A percentile compares a stretch with the other conserved stretches of the same genome.
These are phyloP conservation scores for Dascillus cervinus DNA, from an alignment of 2,888 invertebrate species.

Conservation along the genomic window DNA sequence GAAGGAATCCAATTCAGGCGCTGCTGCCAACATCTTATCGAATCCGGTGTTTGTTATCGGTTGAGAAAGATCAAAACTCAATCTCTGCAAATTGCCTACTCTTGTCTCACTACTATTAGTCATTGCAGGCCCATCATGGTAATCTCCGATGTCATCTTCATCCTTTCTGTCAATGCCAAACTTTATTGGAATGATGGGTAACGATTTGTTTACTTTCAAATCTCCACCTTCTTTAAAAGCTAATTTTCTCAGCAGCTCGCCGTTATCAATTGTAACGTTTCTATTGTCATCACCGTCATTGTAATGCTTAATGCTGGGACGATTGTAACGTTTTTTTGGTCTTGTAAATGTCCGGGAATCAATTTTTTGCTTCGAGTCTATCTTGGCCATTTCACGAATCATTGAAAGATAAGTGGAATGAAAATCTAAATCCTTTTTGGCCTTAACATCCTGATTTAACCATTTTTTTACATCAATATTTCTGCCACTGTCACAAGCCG, in stretches of 20 bases:
- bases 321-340: constrained; percentile 53
- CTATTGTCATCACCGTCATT: constrained; percentile 16
- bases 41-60: constrained; percentile 34
- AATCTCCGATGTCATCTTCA: not conserved
- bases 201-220: too few relatives aligned
- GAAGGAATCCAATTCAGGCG: constrained; percentile 46
- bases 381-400: constrained; percentile 9
- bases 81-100: constrained; percentile 17
- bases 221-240: too few relatives aligned
- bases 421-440: constrained; percentile 11
- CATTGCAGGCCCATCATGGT: not conserved
- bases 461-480: constrained; percentile 17
- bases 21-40: constrained; percentile 35
- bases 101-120: not conserved
- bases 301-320: constrained; percentile 53
- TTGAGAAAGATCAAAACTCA: constrained; percentile 37
- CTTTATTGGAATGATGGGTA: too few relatives aligned
- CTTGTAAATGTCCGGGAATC: constrained; percentile 64
- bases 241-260: not conserved
- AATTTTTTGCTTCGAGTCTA: constrained; percentile 47
- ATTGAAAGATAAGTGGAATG: constrained; percentile 10
- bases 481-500: constrained; percentile 8
- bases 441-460: constrained; percentile 20
- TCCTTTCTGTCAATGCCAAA: too few relatives aligned
- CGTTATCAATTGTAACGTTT: not conserved